These are phyloP conservation scores for Andrena fulva DNA, from an alignment of 2,888 invertebrate genomes.

Conservation along the genomic window DNA sequence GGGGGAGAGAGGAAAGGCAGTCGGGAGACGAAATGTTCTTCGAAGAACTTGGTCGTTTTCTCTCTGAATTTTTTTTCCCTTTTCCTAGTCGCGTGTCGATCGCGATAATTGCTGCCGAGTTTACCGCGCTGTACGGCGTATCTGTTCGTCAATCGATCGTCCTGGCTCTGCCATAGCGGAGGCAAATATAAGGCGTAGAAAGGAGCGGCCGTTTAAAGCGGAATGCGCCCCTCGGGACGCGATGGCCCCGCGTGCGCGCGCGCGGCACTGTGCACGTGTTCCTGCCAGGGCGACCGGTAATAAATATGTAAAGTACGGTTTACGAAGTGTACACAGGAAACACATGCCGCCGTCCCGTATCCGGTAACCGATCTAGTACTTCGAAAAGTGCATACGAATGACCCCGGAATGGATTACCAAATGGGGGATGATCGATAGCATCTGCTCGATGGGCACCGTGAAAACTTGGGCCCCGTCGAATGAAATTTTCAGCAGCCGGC, in stretches of 20 bases:
- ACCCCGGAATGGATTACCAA: slow-evolving; percentile 54
- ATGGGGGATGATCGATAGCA: slow-evolving; percentile 44
- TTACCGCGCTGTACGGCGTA: slow-evolving; percentile 17
- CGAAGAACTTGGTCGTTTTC: neutral
- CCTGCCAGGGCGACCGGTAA: slow-evolving; percentile 53
- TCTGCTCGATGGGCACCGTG: neutral
- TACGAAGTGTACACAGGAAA: slow-evolving; percentile 56
- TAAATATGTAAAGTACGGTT: slow-evolving; percentile 77
- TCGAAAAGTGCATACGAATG: slow-evolving; percentile 63
- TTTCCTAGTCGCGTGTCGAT: neutral
- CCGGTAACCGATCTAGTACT: slow-evolving; percentile 50
- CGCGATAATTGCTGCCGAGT: slow-evolving; percentile 56
- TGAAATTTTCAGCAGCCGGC: slow-evolving; percentile 30
- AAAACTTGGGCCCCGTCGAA: slow-evolving; percentile 6
- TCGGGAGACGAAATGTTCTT: neutral
- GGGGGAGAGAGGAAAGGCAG: neutral
- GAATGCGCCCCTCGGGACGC: slow-evolving; percentile 73
- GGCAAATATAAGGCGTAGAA: slow-evolving; percentile 64
- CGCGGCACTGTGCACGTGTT: slow-evolving; percentile 4
- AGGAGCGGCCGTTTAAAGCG: slow-evolving; percentile 71
- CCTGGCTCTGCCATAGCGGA: slow-evolving; percentile 14
- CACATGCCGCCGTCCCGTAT: slow-evolving; percentile 49
- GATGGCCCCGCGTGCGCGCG: neutral
- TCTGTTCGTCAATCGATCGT: slow-evolving; percentile 51
- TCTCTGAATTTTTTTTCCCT: neutral